A percentile compares a stretch with the other conserved stretches of the same genome.
Conservation (phyloP, 1,140 invertebrate species). For the Tetranychus cinnabarinus region DNA sequence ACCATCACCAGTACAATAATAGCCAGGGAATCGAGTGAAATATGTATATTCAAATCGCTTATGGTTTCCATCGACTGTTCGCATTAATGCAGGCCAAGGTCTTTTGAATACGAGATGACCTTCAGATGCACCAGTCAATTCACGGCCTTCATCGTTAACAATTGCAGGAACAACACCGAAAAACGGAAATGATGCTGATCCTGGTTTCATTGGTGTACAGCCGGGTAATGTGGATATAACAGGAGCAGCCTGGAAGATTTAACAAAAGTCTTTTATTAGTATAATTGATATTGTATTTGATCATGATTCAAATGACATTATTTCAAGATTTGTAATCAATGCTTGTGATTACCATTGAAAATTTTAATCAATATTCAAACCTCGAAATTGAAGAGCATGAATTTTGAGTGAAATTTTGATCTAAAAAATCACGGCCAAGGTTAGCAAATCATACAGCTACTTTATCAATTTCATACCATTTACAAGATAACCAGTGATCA, state of each 20-base stretch:
- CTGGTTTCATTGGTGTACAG: slow-evolving; percentile 83
- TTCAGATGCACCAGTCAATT: slow-evolving; percentile 66
- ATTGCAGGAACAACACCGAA: slow-evolving; percentile 76
- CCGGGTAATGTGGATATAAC: slow-evolving; percentile 83
- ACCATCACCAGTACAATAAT: slow-evolving; percentile 94
- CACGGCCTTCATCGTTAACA: slow-evolving; percentile 60
- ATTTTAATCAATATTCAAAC: no score
- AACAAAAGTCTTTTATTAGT: no score
- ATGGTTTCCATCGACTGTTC: slow-evolving; percentile 73
- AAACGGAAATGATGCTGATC: slow-evolving; percentile 76
- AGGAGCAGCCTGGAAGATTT: slow-evolving; percentile 19
- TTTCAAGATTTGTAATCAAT: no score
- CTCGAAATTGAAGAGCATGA: no score
- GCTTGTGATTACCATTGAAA: no score
- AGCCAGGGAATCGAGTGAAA: slow-evolving; percentile 83
- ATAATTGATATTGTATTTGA: no score
- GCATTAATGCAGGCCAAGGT: slow-evolving; percentile 94
- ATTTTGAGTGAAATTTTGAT: no score
- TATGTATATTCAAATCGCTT: slow-evolving; percentile 79
- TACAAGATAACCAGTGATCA: no score
- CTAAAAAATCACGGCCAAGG: no score
- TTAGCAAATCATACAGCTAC: no score
- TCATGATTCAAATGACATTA: no score
- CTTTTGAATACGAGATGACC: slow-evolving; percentile 46
- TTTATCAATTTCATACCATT: no score